phyloP scores from a whole-genome alignment of 1,140 invertebrate genomes.

The Scaptomyza pallida region DNA sequence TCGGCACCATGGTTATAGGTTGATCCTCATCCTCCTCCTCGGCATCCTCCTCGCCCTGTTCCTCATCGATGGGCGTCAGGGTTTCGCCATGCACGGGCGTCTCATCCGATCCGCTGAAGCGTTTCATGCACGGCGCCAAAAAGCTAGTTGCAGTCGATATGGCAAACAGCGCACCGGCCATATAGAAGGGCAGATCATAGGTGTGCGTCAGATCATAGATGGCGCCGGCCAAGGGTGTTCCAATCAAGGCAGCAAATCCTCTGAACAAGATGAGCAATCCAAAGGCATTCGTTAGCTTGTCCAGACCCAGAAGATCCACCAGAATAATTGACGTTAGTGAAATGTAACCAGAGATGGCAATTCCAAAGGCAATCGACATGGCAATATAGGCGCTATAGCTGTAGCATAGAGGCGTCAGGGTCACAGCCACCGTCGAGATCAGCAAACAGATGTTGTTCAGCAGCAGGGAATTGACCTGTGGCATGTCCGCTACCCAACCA shows the following conservation, averaged over 20 bases:
- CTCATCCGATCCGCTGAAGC: constrained; percentile 84
- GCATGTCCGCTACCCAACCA: constrained; percentile 93
- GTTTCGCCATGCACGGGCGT: constrained; percentile 88
- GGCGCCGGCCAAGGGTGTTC: constrained; percentile 92
- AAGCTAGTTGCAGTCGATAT: constrained; percentile 94
- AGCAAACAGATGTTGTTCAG: constrained; percentile 97
- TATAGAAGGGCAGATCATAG: constrained; percentile 95
- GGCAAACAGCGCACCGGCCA: constrained; percentile 95
- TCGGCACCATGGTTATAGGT: constrained; percentile 88
- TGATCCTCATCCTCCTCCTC: constrained; percentile 89
- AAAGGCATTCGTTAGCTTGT: constrained; percentile 98
- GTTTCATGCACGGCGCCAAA: constrained; percentile 90
- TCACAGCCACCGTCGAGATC: constrained; percentile 94
- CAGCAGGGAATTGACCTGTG: constrained; percentile 94
- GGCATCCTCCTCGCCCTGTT: constrained; percentile 91
- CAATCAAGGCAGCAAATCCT: constrained; percentile 95
- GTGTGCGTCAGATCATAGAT: constrained; percentile 94
- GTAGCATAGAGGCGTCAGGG: constrained; percentile 92
- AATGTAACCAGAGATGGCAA: constrained; percentile 98
- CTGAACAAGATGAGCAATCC: constrained; percentile 97
- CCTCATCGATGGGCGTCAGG: constrained; percentile 91
- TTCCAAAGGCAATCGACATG: constrained; percentile 96
- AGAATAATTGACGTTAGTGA: constrained; percentile 98
- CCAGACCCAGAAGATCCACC: constrained; percentile 96
- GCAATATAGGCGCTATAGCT: constrained; percentile 91